Conservation (phyloP, 1,140 invertebrate genomes). For the Magallana ariakensis region DNA sequence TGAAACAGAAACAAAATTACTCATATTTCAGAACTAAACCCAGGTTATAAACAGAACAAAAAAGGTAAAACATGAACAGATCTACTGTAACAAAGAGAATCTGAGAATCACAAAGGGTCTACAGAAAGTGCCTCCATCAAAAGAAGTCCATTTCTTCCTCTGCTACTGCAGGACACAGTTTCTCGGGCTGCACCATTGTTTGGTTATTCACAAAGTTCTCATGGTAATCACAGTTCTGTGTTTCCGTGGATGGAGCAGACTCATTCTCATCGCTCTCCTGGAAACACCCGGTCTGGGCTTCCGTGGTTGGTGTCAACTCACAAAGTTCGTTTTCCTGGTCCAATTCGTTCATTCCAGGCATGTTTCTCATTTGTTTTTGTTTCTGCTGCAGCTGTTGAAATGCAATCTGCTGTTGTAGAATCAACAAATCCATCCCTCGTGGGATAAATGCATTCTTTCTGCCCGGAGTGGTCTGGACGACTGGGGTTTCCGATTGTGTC, state of each 20-base stretch:
- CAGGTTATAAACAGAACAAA: background rate
- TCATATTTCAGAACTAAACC: too few species aligned
- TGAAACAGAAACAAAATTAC: too few species aligned
- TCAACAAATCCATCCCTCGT: constrained; percentile 48
- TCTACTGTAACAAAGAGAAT: background rate
- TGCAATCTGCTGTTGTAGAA: constrained; percentile 54
- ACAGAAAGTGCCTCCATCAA: background rate
- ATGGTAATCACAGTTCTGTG: background rate
- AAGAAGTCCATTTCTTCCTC: constrained; percentile 20
- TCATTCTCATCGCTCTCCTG: background rate
- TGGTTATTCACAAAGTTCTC: constrained; percentile 24
- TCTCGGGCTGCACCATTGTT: background rate
- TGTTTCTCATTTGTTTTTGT: background rate
- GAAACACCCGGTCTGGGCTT: background rate
- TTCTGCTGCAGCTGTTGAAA: constrained; percentile 48
- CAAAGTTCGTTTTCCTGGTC: constrained; percentile 14
- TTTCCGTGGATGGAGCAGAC: background rate
- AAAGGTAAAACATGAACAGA: background rate
- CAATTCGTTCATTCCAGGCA: background rate
- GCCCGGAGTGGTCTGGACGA: constrained; percentile 49
- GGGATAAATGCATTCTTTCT: constrained; percentile 60
- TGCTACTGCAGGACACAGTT: background rate
- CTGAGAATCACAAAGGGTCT: background rate
- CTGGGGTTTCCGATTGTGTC: constrained; percentile 31
- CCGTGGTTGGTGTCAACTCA: background rate